phyloP scores from a whole-genome alignment of 2,888 invertebrate genomes.

The Dicyrtomina minuta region DNA sequence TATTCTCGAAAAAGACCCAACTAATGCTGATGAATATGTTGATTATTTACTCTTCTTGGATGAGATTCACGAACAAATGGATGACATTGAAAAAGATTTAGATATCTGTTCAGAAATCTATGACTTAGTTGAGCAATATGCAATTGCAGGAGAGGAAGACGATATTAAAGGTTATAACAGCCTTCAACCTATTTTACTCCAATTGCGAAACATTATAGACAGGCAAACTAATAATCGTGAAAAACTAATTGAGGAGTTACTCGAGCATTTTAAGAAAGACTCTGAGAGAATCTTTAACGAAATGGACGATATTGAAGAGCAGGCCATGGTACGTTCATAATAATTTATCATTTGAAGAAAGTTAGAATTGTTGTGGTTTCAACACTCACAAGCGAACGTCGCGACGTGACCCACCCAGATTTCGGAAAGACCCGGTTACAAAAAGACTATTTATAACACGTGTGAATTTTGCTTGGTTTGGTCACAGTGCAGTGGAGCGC shows the following conservation, averaged over 20 bases:
- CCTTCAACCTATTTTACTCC: conserved; percentile 56
- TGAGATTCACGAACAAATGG: conserved; percentile 66
- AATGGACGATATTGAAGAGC: conserved; percentile 71
- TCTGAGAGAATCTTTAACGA: conserved; percentile 71
- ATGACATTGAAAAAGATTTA: conserved; percentile 69
- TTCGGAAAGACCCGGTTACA: too few relatives aligned
- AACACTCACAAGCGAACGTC: too few relatives aligned
- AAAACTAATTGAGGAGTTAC: conserved; percentile 70
- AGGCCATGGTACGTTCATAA: conserved; percentile 64
- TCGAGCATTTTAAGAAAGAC: conserved; percentile 74
- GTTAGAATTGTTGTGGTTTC: too few relatives aligned
- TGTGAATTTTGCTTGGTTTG: too few relatives aligned
- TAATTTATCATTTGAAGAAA: not conserved
- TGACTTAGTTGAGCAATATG: conserved; percentile 78
- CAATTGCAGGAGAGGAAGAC: conserved; percentile 71
- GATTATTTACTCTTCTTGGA: conserved; percentile 71
- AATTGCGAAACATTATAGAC: conserved; percentile 69
- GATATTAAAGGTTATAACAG: conserved; percentile 58
- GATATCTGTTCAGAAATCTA: conserved; percentile 81
- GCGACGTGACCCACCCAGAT: too few relatives aligned
- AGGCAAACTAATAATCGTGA: conserved; percentile 69
- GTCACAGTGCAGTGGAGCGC: too few relatives aligned
- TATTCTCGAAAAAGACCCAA: conserved; percentile 68
- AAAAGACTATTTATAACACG: too few relatives aligned
- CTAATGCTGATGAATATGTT: conserved; percentile 71